Base-by-base conservation (phyloP, 1,140 invertebrate species). In the Drosophila punjabiensis region DNA sequence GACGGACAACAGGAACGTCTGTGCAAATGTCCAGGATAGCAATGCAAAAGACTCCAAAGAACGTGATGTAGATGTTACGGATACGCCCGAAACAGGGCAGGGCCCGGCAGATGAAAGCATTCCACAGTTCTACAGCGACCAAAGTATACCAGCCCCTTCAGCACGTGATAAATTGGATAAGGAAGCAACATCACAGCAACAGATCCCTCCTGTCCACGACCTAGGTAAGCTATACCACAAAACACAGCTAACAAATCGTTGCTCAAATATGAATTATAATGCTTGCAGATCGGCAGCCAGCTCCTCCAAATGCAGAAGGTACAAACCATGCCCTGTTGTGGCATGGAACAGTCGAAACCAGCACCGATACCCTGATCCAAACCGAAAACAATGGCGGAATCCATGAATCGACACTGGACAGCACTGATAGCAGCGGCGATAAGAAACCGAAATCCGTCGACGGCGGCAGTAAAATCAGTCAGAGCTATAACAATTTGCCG, bases 291-390 rank as follows among this genome's bases (percentile, higher is more conserved):
- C 41, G 64, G n/a, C 47, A 20, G 35, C 32, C 55, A 53, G 77
- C 75, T 47, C 59, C 76, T 56, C 53, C 59, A 33, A 70, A 45
- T 33, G 58, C 58, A 65, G 69, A 79, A 60, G 77, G 70, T 41
- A 66, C 48, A 47, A 88, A 66, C 76, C 74, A 91, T 86, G 65
- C 11, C 60, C 33, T 32, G 5, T 5, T 82, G 39, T 81, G 92
- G 90, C 76, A 87, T 76, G 70, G 76, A 18, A 81, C 84, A 32
- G 74, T 93, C 45, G 93, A 94, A 71, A 94, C 93, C 16, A 94
- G 93, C 76, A 94, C 94, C 24, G 94, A 94, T 64, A 94, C 94
- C 37, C 79, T 94, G 63, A 93, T 94, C 52, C 88, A 4, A 28
- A 6, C 20, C 24, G 55, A 70, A n/a, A 55, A 14, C 30, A 70